A percentile compares a stretch with the other conserved stretches of the same genome.
Evolutionary conservation across 2,113 vertebrate genomes (phyloP).

Genomic region (Casuarius casuarius): DNA sequence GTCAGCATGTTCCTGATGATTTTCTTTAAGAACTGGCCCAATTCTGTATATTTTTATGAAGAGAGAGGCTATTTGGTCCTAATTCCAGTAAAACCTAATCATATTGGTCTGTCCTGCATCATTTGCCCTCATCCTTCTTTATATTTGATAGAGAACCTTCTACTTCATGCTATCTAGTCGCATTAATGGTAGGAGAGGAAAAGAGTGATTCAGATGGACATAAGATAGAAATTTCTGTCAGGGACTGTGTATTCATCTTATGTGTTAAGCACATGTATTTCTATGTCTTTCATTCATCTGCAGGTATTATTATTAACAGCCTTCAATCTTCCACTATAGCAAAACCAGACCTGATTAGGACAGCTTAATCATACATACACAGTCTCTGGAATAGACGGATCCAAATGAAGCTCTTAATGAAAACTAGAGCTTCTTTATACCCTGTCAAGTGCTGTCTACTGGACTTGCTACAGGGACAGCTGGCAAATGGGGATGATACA

Average conservation of each 20-base stretch:
- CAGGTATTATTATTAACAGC: not conserved
- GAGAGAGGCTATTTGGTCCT: not conserved
- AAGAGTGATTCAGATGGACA: not conserved
- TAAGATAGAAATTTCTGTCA: not conserved
- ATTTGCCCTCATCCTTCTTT: not conserved
- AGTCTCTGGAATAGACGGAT: not conserved
- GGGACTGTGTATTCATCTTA: not conserved
- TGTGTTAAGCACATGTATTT: not conserved
- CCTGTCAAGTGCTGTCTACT: not conserved
- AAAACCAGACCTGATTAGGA: not conserved
- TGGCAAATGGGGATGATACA: not conserved
- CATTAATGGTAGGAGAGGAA: not conserved
- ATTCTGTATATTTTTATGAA: not conserved
- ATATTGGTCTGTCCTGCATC: not conserved
- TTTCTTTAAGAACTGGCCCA: not conserved
- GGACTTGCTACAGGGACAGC: not conserved
- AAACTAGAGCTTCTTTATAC: not conserved
- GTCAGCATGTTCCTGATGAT: not conserved
- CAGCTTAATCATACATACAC: not conserved
- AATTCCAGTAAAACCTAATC: not conserved
- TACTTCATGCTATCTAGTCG: not conserved
- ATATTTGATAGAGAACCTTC: not conserved
- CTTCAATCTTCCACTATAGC: not conserved
- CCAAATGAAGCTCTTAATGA: not conserved
- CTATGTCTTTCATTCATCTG: not conserved